Base-by-base conservation (phyloP, 2,888 invertebrate genomes). In the Leptarthrus brevirostris region DNA sequence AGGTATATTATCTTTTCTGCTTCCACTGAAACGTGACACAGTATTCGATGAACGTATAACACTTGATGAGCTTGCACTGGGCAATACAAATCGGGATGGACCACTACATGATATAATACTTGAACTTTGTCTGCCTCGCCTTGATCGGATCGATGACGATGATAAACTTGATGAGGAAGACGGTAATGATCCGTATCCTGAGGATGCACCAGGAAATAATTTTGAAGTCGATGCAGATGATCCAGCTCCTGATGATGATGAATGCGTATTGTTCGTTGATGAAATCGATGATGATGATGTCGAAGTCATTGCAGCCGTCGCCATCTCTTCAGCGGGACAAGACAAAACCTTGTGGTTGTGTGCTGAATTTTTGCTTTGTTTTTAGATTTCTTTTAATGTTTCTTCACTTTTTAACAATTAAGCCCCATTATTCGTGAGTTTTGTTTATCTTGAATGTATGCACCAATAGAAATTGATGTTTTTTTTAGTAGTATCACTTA, bases 221-320 rank as follows among this genome's bases (percentile, higher is more conserved):
- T 44, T 64, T 44, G 64, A 58, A 16, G 14, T 22, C n/a, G 20
- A 8, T 3, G 64, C 34, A 16, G 58, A 10, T 30, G 58, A 58
- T 18, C 64, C 64, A 14, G 64, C 16, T 3, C 40, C 44, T n/a
- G 49, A 12, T 26, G 40, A n/a, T 5, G 40, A 40, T 0, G 5
- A n/a, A 16, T 34, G 36, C 16, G 8, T 71, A 30, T 44, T 56
- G 5, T 30, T 24, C 5, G 72, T 52, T 61, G 72, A 49, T 61
- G 52, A 26, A n/a, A 56, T 34, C n/a, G 72, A 52, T 58, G 40
- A 40, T 8, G 72, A 47, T 16, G 72, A 56, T 30, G 34, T 72
- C 47, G 61, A 49, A n/a, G 36, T 30, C 58, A 61, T 72, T 16
- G 61, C 72, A 61, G 61, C 72, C 20, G 36, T 61, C 26, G 72